Evolutionary conservation across 2,113 vertebrate species (phyloP), one percentile per base, ranked within the genome.

Genomic region (Muscicapa adusta): DNA sequence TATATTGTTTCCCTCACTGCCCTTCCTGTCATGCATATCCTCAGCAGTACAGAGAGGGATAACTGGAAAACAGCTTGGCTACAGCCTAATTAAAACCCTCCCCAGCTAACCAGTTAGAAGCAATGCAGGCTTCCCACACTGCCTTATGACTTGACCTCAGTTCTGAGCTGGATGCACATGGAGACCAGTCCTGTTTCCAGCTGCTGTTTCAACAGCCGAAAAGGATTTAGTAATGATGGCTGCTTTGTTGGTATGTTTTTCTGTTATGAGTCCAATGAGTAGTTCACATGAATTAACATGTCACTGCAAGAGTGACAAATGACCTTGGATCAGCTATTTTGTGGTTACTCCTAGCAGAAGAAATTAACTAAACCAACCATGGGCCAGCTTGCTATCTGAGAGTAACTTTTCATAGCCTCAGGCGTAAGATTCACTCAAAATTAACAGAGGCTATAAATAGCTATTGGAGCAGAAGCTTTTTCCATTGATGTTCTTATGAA

Each of bases 361-460:
- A 93, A 89, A 89, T 56, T 4, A 87, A 57, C 70, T 68, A 67
- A 91, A 65, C 17, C 25, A 89, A 47, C 51, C n/a, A 7, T 23
- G 53, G 73, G 43, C 65, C 90, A 93, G 43, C 70, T 72, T 74
- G 71, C 71, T 85, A 31, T 74, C 28, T 82, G 42, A 89, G n/a
- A 76, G 62, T 68, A 88, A 82, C 70, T 82, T 87, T 34, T 79
- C 54, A 61, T 42, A 68, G 92, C 90, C 66, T 65, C 20, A 3
- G 58, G 74, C 18, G 0, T 58, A 66, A 89, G 45, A 89, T 68
- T 75, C 58, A 79, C 57, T 92, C 84, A 82, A 54, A 94, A 79
- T 79, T 91, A 89, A 79, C 73, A 82, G 82, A 75, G 36, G 50
- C 26, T 89, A 54, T 77, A 81, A 91, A 57, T 87, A 94, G 81